These are phyloP conservation scores for Poeciliopsis infans DNA, from an alignment of 2,797 vertebrate genomes.

Conservation along the genomic window DNA sequence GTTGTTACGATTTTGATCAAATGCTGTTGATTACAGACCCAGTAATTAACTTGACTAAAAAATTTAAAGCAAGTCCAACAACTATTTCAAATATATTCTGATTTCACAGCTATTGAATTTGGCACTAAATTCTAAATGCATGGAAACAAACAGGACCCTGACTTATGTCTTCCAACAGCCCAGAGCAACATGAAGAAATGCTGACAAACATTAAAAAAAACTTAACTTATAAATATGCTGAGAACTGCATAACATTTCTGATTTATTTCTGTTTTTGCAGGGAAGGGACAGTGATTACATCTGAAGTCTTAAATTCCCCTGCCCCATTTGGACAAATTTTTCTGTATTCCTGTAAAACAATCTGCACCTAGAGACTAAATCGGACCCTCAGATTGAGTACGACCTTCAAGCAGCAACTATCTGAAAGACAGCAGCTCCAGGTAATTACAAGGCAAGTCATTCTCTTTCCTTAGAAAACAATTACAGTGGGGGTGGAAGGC, in stretches of 20 bases:
- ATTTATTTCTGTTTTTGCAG: neutral
- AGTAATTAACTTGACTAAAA: no score
- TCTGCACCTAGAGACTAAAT: neutral
- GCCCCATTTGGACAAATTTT: neutral
- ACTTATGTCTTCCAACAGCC: neutral
- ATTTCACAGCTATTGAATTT: neutral
- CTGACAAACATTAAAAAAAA: neutral
- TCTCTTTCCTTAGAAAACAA: slow-evolving; percentile 63
- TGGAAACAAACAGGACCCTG: neutral
- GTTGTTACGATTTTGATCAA: no score
- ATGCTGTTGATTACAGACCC: no score
- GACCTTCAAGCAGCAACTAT: slow-evolving; percentile 25
- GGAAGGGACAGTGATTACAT: neutral
- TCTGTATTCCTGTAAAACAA: neutral
- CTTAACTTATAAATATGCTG: neutral
- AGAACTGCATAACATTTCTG: neutral
- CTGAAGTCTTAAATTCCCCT: neutral
- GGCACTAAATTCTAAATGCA: neutral
- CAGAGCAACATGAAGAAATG: neutral
- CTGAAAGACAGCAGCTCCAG: slow-evolving; percentile 31
- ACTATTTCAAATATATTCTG: neutral
- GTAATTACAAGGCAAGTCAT: slow-evolving; percentile 69
- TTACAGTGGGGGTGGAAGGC: slow-evolving; percentile 40
- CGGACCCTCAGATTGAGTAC: neutral
- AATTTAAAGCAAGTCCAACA: no score